phyloP scores from a whole-genome alignment of 2,797 vertebrate species.

The Adrianichthys oophorus region DNA sequence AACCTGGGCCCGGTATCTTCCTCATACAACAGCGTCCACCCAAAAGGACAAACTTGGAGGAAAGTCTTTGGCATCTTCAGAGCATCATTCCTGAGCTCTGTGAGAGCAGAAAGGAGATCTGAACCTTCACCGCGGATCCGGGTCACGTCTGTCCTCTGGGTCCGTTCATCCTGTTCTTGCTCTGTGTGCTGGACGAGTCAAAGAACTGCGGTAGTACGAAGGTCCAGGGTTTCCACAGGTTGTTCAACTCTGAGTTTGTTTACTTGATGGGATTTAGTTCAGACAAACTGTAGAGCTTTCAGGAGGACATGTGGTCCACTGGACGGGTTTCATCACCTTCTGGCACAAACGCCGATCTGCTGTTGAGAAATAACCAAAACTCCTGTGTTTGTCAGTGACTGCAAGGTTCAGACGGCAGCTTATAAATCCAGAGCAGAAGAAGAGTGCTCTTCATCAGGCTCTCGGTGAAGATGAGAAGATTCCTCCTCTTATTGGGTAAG shows the following conservation, averaged over 20 bases:
- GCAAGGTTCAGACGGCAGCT: background rate
- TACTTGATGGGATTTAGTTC: background rate
- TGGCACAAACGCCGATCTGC: background rate
- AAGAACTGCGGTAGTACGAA: background rate
- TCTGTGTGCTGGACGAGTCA: too few species aligned
- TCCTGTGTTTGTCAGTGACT: background rate
- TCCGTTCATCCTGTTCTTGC: too few species aligned
- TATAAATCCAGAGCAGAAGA: background rate
- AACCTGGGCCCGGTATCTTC: too few species aligned
- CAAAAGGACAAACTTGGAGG: too few species aligned
- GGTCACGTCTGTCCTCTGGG: too few species aligned
- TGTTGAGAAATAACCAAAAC: slow-evolving; percentile 9
- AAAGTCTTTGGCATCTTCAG: too few species aligned
- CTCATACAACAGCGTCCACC: too few species aligned
- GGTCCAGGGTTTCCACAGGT: background rate
- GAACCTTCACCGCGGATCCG: too few species aligned
- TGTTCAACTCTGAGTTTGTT: background rate
- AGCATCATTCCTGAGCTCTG: too few species aligned
- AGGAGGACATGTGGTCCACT: background rate
- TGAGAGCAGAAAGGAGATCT: too few species aligned
- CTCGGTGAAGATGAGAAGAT: slow-evolving; percentile 11
- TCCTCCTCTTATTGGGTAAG: slow-evolving; percentile 42
- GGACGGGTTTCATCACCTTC: background rate
- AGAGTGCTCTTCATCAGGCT: background rate
- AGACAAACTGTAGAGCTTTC: background rate